Evolutionary conservation across 2,113 vertebrate genomes (phyloP).

Genomic region (Puma concolor): DNA sequence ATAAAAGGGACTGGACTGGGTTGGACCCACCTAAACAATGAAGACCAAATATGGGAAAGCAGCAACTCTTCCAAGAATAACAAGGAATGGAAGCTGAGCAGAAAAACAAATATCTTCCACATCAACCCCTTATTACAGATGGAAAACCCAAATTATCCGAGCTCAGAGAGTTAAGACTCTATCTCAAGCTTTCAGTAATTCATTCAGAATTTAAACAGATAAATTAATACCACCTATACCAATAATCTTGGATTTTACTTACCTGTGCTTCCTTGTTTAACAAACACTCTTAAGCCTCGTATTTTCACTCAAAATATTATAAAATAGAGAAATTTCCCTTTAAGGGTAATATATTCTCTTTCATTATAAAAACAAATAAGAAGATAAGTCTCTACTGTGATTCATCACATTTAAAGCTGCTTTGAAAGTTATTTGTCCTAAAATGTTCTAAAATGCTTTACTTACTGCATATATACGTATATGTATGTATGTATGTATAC

Average conservation of each 20-base stretch:
- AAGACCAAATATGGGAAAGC: neutral
- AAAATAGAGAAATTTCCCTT: neutral
- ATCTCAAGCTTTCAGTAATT: constrained; percentile 8
- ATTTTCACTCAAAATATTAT: constrained; percentile 27
- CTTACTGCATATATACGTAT: neutral
- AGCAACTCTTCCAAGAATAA: neutral
- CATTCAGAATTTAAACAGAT: constrained; percentile 34
- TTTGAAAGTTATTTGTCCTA: constrained; percentile 45
- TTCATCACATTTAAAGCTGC: neutral
- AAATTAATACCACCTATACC: neutral
- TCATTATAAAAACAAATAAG: constrained; percentile 30
- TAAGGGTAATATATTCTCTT: neutral
- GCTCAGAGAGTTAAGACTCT: neutral
- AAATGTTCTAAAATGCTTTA: constrained; percentile 48
- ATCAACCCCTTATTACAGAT: neutral
- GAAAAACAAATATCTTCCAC: neutral
- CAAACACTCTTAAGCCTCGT: neutral
- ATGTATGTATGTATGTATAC: too few species aligned
- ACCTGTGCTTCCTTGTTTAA: neutral
- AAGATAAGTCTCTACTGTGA: neutral
- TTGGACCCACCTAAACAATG: neutral
- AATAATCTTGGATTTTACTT: constrained; percentile 1
- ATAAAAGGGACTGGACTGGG: neutral
- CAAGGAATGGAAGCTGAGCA: neutral
- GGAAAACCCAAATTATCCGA: neutral